These are phyloP conservation scores for Frankliniella fusca DNA, from an alignment of 2,888 invertebrate species.

Conservation along the genomic window DNA sequence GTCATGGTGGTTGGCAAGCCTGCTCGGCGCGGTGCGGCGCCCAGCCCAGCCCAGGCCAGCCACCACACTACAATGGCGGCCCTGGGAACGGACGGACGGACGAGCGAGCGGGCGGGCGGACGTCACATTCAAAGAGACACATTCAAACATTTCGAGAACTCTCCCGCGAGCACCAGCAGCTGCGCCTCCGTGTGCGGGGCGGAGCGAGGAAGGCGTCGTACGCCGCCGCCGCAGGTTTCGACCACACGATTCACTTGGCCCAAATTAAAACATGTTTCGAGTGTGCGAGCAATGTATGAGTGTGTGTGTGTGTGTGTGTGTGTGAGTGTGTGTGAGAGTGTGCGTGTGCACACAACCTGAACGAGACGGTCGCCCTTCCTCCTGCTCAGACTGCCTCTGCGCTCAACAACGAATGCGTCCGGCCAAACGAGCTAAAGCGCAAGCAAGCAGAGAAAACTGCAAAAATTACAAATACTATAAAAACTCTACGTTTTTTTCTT, in stretches of 20 bases:
- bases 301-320: neutral
- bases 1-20: neutral
- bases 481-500: neutral
- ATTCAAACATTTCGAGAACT: neutral
- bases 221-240: neutral
- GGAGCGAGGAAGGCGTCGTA: neutral
- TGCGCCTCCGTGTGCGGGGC: no score
- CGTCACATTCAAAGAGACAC: neutral
- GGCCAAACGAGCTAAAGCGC: neutral
- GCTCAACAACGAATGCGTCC: neutral
- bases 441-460: no score
- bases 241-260: neutral
- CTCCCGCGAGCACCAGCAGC: neutral
- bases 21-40: neutral
- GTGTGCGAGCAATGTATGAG: no score
- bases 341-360: conserved; percentile 20
- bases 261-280: neutral
- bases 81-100: neutral
- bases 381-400: neutral
- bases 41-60: no score
- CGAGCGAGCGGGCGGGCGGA: neutral
- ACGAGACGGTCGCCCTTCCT: neutral
- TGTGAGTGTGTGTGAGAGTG: no score
- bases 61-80: neutral
- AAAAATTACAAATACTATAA: no score